Evolutionary conservation across 2,113 vertebrate species (phyloP), one percentile per base, ranked within the genome.

Genomic region (Aspiorhynchus laticeps): DNA sequence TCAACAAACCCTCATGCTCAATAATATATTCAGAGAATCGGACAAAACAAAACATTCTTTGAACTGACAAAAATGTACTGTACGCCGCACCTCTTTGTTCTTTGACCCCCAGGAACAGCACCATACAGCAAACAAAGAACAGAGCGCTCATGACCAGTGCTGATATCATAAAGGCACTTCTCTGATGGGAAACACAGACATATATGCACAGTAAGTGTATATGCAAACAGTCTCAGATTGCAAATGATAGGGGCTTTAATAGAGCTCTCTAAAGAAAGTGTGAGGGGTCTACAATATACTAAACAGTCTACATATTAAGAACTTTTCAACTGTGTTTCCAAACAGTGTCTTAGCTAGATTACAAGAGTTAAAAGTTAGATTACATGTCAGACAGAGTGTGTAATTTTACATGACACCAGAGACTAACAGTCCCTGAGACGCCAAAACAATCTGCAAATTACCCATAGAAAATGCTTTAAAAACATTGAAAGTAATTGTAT

Each of bases 101-200:
- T 89, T 89, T 94, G 83, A 96, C 94, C 19, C 94, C 93, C 0
- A 96, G 86, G 89, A 95, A 90, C 9, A 96, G 91, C 65, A 95
- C 75, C 85, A 95, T 84, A 69, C 94, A 94, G 90, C 95, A 93
- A 77, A 95, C 85, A 90, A 94, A 93, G 82, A 93, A 95, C 67
- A 96, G 67, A 0, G 89, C 87, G 0, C 92, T 91, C 17, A 94
- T 90, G 67, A 93, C 83, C 85, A 95, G 26, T 21, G 95, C 93
- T 12, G 95, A 95, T 36, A 86, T 89, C 87, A 93, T 4, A 41
- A 95, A 96, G 5, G 93, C 93, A 43, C 76, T 92, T 84, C 89
- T 83, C 95, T 96, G 89, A 51, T n/a, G 83, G 46, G 2, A 5
- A 48, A 84, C 75, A 38, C 41, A 85, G 7, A 87, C 17, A 74